These are phyloP conservation scores for Ricordea florida DNA, from an alignment of 92 coral and sea anemone species.

Conservation along the genomic window DNA sequence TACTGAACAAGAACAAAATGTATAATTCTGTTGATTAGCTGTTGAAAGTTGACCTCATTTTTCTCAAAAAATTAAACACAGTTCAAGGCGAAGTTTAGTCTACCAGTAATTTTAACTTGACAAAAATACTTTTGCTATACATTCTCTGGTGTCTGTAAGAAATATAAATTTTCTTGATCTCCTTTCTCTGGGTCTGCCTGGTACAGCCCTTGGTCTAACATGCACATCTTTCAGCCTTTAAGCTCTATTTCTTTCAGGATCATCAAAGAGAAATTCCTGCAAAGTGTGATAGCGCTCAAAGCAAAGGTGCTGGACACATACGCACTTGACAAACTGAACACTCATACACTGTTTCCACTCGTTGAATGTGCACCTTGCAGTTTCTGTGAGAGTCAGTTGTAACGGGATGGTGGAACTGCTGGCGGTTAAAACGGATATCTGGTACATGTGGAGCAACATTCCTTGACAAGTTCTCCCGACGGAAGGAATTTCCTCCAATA, in stretches of 20 bases:
- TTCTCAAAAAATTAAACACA: background rate
- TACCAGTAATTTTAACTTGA: background rate
- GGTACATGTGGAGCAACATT: background rate
- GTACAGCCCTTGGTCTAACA: slow-evolving; percentile 62
- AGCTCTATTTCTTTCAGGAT: slow-evolving; percentile 30
- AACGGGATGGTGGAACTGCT: slow-evolving; percentile 38
- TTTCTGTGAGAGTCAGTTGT: slow-evolving; percentile 32
- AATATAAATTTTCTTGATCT: slow-evolving; percentile 39
- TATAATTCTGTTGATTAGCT: slow-evolving; percentile 11
- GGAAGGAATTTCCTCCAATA: slow-evolving; percentile 16
- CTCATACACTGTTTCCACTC: slow-evolving; percentile 43
- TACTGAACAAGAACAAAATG: slow-evolving; percentile 4
- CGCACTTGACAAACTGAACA: slow-evolving; percentile 34
- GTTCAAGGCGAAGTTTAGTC: background rate
- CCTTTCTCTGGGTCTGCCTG: slow-evolving; percentile 61
- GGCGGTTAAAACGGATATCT: slow-evolving; percentile 3
- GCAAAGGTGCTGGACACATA: slow-evolving; percentile 49
- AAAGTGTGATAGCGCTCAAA: slow-evolving; percentile 42
- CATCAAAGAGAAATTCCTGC: slow-evolving; percentile 46
- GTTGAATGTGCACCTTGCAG: slow-evolving; percentile 45
- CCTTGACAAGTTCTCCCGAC: background rate
- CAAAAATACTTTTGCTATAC: background rate
- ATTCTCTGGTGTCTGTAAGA: background rate
- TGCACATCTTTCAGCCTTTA: slow-evolving; percentile 40
- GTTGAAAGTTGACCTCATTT: background rate